Evolutionary conservation across 2,113 vertebrate genomes (phyloP).

Genomic region (Sminthopsis crassicaudata): DNA sequence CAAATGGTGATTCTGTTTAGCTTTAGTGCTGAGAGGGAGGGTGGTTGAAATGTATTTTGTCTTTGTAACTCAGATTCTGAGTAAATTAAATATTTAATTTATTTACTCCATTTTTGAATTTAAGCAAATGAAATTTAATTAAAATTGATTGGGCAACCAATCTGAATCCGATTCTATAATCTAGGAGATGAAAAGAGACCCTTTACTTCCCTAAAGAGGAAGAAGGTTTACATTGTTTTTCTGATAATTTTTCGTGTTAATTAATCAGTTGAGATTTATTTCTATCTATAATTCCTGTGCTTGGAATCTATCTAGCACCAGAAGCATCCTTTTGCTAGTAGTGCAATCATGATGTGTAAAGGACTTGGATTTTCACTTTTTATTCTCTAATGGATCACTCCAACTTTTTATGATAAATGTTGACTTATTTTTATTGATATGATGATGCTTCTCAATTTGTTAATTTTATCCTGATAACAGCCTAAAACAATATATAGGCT

Average conservation of each 20-base stretch:
- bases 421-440: neutral
- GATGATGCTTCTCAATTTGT: neutral
- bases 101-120: neutral
- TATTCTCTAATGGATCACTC: neutral
- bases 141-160: neutral
- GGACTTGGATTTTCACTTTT: neutral
- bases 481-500: neutral
- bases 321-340: neutral
- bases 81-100: neutral
- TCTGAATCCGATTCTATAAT: neutral
- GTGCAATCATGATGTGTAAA: neutral
- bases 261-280: neutral
- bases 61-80: neutral
- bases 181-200: neutral
- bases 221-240: neutral
- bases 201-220: neutral
- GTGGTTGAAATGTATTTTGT: neutral
- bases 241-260: neutral
- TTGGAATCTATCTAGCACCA: neutral
- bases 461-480: neutral
- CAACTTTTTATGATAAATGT: neutral
- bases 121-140: neutral
- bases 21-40: neutral
- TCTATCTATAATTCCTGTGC: neutral
- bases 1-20: neutral